Conservation (phyloP, 35 echinoderm and acorn worm species). For the Apostichopus parvimensis region DNA sequence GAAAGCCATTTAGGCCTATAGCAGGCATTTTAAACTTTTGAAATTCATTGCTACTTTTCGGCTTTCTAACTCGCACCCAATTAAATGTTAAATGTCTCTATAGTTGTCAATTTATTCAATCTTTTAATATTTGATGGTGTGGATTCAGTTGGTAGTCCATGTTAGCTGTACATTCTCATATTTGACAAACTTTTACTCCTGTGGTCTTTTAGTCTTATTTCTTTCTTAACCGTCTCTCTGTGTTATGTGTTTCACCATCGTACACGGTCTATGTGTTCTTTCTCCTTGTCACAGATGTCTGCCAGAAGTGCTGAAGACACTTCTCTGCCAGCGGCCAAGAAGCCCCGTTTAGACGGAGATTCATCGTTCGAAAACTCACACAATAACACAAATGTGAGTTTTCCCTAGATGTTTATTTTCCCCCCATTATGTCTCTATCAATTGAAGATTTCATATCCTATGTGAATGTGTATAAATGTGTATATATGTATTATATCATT, state of each 20-base stretch:
- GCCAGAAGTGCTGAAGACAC: slow-evolving; percentile 77
- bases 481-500: no score
- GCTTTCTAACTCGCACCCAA: no score
- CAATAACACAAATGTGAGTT: slow-evolving; percentile 66
- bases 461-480: no score
- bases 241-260: background rate
- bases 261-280: background rate
- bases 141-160: background rate
- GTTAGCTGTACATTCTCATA: background rate
- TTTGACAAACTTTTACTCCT: background rate
- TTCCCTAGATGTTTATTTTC: no score
- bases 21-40: no score
- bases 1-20: no score
- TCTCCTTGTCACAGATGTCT: slow-evolving; percentile 64
- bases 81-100: no score
- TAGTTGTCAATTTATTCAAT: no score
- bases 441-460: no score
- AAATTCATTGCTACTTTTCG: no score
- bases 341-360: slow-evolving; percentile 66
- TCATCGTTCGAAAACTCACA: slow-evolving; percentile 61
- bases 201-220: background rate
- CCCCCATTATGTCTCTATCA: no score
- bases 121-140: no score
- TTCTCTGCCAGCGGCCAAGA: slow-evolving; percentile 77
- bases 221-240: background rate